A percentile compares a stretch with the other conserved stretches of the same genome.
phyloP scores from a whole-genome alignment of 2,888 invertebrate species.

The Empis stercorea region DNA sequence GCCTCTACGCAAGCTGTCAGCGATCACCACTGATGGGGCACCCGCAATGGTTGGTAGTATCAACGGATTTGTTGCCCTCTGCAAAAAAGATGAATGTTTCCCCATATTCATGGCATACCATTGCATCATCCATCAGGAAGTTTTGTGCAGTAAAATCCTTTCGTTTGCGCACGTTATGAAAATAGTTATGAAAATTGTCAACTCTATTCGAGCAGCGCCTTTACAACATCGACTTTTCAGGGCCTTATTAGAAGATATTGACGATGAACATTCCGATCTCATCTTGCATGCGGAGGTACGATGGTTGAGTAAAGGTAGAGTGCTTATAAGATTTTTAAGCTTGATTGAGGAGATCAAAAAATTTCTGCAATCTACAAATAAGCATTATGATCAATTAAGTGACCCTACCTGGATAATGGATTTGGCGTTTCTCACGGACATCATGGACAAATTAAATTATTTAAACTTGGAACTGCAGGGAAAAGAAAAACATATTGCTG shows the following conservation, averaged over 20 bases:
- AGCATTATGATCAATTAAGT: neutral
- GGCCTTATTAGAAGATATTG: neutral
- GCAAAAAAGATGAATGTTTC: neutral
- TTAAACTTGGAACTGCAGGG: conserved; percentile 1
- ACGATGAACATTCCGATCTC: neutral
- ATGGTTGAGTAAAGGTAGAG: neutral
- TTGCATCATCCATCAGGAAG: neutral
- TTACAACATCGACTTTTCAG: neutral
- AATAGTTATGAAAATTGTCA: neutral
- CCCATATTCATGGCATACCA: neutral
- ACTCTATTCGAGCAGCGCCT: neutral
- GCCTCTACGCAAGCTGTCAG: conserved; percentile 13
- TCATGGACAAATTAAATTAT: neutral
- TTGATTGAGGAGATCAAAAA: neutral
- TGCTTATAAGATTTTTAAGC: neutral
- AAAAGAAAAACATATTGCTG: conserved; percentile 1
- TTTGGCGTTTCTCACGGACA: neutral
- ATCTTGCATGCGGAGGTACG: neutral
- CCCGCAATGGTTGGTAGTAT: conserved; percentile 13
- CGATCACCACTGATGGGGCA: conserved; percentile 16
- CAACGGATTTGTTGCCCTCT: conserved; percentile 10
- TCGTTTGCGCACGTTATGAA: neutral
- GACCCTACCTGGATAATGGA: neutral
- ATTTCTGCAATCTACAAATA: neutral
- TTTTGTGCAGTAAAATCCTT: neutral